Percentiles rank a stretch among this genome's conserved stretches.
Evolutionary conservation across 2,113 vertebrate species (phyloP).

Genomic region (Notarius quadriscutis): DNA sequence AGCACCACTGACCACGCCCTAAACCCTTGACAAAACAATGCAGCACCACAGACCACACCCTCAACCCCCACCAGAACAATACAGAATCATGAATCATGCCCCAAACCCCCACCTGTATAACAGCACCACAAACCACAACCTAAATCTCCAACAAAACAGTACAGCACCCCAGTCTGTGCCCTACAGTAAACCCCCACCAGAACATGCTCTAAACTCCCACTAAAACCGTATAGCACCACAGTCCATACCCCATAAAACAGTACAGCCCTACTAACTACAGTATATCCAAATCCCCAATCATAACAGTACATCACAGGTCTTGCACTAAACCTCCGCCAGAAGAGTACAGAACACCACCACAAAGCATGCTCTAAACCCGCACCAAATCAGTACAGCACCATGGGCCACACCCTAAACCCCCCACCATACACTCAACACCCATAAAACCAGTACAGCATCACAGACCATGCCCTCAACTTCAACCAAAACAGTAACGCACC

Average conservation of each 20-base stretch:
- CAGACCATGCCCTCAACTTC: not conserved
- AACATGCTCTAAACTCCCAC: not conserved
- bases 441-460: not conserved
- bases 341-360: not conserved
- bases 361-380: not conserved
- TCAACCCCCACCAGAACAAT: too few species aligned
- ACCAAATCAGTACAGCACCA: not conserved
- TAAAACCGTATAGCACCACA: too few species aligned
- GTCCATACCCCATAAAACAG: too few species aligned
- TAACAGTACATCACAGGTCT: too few species aligned
- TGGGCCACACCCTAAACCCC: not conserved
- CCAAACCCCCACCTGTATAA: too few species aligned
- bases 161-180: not conserved
- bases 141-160: not conserved
- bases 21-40: not conserved
- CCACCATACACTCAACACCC: not conserved
- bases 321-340: too few species aligned
- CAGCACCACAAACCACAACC: not conserved
- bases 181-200: not conserved
- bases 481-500: not conserved
- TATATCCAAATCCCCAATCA: too few species aligned
- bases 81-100: too few species aligned
- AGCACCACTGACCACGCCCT: not conserved
- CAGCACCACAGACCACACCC: not conserved
- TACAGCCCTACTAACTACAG: too few species aligned